Conservation (phyloP, 2,113 vertebrate species). For the Mobula birostris region DNA sequence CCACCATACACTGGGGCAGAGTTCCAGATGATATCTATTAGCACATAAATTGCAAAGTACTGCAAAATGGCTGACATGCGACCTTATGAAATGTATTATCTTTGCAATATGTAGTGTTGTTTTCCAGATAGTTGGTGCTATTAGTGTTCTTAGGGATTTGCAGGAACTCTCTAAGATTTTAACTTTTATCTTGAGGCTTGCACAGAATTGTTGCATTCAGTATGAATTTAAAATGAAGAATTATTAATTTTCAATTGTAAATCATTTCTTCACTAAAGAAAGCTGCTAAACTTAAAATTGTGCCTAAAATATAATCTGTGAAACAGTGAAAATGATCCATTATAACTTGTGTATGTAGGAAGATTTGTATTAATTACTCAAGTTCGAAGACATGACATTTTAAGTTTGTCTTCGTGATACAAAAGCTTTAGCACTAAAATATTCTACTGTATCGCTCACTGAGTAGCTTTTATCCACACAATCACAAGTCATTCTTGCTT, state of each 20-base stretch:
- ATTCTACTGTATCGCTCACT: neutral
- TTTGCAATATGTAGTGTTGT: neutral
- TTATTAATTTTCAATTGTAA: slow-evolving; percentile 18
- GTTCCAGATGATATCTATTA: slow-evolving; percentile 60
- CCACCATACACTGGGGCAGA: neutral
- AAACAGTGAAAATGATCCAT: slow-evolving; percentile 28
- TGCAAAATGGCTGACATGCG: slow-evolving; percentile 82
- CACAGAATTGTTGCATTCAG: neutral
- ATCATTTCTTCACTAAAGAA: neutral
- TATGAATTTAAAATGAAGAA: neutral
- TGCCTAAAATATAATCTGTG: slow-evolving; percentile 15
- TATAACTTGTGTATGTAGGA: neutral
- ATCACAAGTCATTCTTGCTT: neutral
- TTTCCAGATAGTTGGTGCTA: neutral
- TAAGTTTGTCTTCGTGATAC: neutral
- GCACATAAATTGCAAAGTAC: slow-evolving; percentile 78
- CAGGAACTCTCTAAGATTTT: neutral
- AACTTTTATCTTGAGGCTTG: neutral
- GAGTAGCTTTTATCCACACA: slow-evolving; percentile 2
- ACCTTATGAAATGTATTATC: slow-evolving; percentile 39
- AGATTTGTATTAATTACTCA: neutral
- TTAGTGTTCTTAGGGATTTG: neutral
- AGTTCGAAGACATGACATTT: neutral
- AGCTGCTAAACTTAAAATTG: slow-evolving; percentile 14
- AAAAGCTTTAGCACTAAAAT: neutral